Evolutionary conservation across 2,888 invertebrate species (phyloP).

Genomic region (Pheosia tremula): DNA sequence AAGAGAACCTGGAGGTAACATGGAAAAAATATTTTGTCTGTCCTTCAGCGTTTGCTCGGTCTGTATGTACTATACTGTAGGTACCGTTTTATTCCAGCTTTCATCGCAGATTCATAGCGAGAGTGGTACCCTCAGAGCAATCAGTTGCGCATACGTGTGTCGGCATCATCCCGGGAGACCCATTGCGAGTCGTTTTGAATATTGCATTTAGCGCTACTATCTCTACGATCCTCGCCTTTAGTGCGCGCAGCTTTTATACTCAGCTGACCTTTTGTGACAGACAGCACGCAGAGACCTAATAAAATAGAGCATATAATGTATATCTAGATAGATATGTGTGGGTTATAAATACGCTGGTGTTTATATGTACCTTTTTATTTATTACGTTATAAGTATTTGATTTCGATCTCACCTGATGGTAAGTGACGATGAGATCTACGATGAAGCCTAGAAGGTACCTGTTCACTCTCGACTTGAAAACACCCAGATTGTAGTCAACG

Average conservation of each 20-base stretch:
- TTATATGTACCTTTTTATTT: too few species aligned
- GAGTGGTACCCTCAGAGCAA: slow-evolving; percentile 69
- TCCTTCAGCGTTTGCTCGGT: neutral
- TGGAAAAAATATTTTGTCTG: neutral
- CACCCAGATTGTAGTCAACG: too few species aligned
- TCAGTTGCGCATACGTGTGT: slow-evolving; percentile 70
- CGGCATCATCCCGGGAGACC: slow-evolving; percentile 62
- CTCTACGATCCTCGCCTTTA: slow-evolving; percentile 41
- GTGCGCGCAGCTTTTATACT: slow-evolving; percentile 27
- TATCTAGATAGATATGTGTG: neutral
- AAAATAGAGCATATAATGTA: neutral
- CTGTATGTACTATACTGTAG: neutral
- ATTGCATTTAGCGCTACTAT: slow-evolving; percentile 71
- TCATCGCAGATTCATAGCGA: slow-evolving; percentile 62
- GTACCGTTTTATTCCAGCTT: slow-evolving; percentile 34
- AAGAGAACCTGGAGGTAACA: neutral
- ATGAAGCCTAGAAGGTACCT: too few species aligned
- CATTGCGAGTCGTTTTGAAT: slow-evolving; percentile 73
- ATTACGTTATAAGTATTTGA: too few species aligned
- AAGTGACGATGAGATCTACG: too few species aligned
- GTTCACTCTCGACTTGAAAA: too few species aligned
- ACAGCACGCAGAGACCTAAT: neutral
- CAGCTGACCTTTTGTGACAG: slow-evolving; percentile 26
- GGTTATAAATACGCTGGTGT: neutral
- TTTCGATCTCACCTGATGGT: too few species aligned